Evolutionary conservation across 2,113 vertebrate genomes (phyloP), one percentile per base, ranked within the genome.

Genomic region (Osmerus eperlanus): DNA sequence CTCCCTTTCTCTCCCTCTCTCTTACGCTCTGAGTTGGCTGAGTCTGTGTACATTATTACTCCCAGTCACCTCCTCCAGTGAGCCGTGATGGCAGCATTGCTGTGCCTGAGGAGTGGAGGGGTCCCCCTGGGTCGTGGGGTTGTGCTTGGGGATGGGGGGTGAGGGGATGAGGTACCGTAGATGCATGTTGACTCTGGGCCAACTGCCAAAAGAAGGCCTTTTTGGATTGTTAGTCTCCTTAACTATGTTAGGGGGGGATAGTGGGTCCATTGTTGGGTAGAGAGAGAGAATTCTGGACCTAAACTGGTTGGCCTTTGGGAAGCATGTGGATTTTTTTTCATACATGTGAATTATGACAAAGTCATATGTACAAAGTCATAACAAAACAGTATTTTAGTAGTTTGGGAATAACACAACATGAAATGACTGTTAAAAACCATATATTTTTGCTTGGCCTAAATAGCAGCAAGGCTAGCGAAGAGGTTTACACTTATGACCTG

Each of bases 231-330:
- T 85, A 80, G 75, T 25, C 55, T 67, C 8, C 32, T 36, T 36
- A 36, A 36, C 32, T 7, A 36, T 47, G 41, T 9, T 5, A 12
- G 9, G 41, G 41, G 9, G 55, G 55, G 55, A 76, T 76, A 81
- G 76, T 83, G 84, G 65, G 59, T 75, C 75, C 72, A 85, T 88
- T 90, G 84, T 86, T 65, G 80, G 64, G 29, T 21, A 60, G 65
- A 21, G 28, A 73, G 76, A 73, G 78, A 70, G 71, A 83, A 16
- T 47, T 71, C 73, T 78, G 81, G 77, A 70, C 67, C 9, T 8
- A 47, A 36, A 14, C 25, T 2, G 63, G 74, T 64, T 77, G 3
- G 69, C 68, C 41, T 47, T 47, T 47, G 41, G 41, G 41, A 47
- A 47, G 41, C 9, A 47, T 47, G 25, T 47, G 32, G 32, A 6